These are phyloP conservation scores for Pyrgilauda ruficollis DNA, from an alignment of 2,113 vertebrate species.

Conservation along the genomic window DNA sequence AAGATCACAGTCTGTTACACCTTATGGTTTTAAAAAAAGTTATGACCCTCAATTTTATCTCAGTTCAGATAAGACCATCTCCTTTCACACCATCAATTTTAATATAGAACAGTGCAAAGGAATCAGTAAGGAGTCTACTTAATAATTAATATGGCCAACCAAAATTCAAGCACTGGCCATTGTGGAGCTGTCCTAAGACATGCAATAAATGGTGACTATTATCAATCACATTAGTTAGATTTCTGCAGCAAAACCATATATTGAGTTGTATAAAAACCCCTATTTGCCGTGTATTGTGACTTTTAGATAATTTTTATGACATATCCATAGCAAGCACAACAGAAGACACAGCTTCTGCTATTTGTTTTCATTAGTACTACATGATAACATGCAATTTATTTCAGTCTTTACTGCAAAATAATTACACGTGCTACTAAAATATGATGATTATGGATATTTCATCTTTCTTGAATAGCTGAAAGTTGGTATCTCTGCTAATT, in stretches of 20 bases:
- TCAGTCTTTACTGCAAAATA: background rate
- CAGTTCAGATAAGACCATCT: background rate
- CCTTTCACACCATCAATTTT: constrained; percentile 10
- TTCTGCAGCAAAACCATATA: background rate
- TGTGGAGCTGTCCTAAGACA: background rate
- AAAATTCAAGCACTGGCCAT: background rate
- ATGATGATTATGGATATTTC: background rate
- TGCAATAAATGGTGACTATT: background rate
- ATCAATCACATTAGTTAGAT: background rate
- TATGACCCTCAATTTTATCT: background rate
- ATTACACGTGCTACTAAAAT: background rate
- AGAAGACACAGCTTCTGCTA: background rate
- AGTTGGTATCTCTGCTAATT: background rate
- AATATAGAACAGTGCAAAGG: background rate
- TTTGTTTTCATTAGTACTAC: background rate
- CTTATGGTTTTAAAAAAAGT: background rate
- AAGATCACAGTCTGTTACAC: background rate
- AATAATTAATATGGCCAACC: background rate
- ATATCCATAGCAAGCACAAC: background rate
- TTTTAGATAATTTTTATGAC: background rate
- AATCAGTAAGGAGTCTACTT: background rate
- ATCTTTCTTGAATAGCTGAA: background rate
- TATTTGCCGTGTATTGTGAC: background rate
- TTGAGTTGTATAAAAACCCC: background rate
- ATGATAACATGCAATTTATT: background rate